Base-by-base conservation (phyloP, 2,113 vertebrate genomes). In the Phalacrocorax pelagicus region DNA sequence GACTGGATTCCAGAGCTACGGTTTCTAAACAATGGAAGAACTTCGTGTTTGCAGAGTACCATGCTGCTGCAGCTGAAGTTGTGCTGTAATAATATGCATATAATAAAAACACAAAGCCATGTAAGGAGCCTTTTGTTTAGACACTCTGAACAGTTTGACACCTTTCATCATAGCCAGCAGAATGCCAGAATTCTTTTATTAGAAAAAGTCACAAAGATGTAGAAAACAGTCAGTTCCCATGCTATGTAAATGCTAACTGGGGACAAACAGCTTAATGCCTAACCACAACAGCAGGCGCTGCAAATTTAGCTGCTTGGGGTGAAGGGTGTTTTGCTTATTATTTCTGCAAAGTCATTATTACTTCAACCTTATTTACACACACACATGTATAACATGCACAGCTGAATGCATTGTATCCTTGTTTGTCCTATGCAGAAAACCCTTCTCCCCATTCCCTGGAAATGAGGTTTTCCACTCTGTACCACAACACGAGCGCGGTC, bases 261-360 rank as follows among this genome's bases (percentile, higher is more conserved):
- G 85, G 65, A 90, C 90, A 92, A 92, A 90, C 57, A 66, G 72
- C 66, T 79, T 67, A 83, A 92, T 26, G 52, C 74, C 88, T 90
- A 73, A 80, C 78, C 83, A 90, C 82, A 82, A 22, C 82, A 92
- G 96, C 92, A 92, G 81, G 87, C 54, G 11, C 84, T 42, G 20
- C 16, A 83, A 89, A 95, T 82, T 73, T 52, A 84, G 80, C 90
- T 83, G 78, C 88, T 71, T 73, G 73, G 81, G 47, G 49, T 78
- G 74, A 90, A 91, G 87, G 58, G 83, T 83, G 81, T 96, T 93
- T 51, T 90, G 79, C 47, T 95, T 93, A 81, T 81, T 95, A 91
- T 86, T 95, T 91, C 94, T 84, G 67, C 51, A 24, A 73, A 88
- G 73, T 81, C 90, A 73, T 93, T 96, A 91, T 95, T 97, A 79